Evolutionary conservation across 1,140 invertebrate species (phyloP), one percentile per base, ranked within the genome.

Genomic region (Drosophila willistoni): DNA sequence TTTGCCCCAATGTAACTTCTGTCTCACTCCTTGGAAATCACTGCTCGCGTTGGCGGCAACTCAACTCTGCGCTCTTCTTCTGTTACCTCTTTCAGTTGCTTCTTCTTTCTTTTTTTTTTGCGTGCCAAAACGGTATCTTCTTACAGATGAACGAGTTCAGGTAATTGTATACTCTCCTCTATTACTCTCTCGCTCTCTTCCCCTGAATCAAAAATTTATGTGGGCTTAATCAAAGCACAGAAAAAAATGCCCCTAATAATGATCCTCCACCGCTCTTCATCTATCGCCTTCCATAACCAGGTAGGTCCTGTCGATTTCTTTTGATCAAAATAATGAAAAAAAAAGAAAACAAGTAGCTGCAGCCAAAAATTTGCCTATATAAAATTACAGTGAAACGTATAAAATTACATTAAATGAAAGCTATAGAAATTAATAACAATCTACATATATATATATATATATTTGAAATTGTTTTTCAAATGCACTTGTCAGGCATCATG

Each of bases 121-220:
- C 63, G 62, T 41, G 64, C 65, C 64, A 76, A 69, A 86, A 89
- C 83, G 84, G 84, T 89, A 89, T 87, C 77, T 83, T 79, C 65
- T 87, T 87, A 87, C 83, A 87, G 84, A 65, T 79, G 75, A 85
- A 71, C 73, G 70, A 82, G 51, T 85, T 71, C 63, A 73, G 83
- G 83, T 87, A 87, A 87, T 83, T 69, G 61, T 79, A 87, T 79
- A 87, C 84, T 57, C 54, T 36, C 29, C 29, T 29, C 29, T 29
- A 29, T 29, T 29, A 12, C 34, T 76, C 57, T 56, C 44, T 54
- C 67, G 34, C 41, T 60, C 25, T 56, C 36, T 41, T 34, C 13
- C 19, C 64, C 62, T n/a, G 39, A 14, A 33, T 51, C 65, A 61
- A 61, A 64, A 74, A 59, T 47, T 73, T 64, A 87, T 87, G 84